Conservation (phyloP, 64 coral and sea anemone genomes). For the Acropora tenuis region DNA sequence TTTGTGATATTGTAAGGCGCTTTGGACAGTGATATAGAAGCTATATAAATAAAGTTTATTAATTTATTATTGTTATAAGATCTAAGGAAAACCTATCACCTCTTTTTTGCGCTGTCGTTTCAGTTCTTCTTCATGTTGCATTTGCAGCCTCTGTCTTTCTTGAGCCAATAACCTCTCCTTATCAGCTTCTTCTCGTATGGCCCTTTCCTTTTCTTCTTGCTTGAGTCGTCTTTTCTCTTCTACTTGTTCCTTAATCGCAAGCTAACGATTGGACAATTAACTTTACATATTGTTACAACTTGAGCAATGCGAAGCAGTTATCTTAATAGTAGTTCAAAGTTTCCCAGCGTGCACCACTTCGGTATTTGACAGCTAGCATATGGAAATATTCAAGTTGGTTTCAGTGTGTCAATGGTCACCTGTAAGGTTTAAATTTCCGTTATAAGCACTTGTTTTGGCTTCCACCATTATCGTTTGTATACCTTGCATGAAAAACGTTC, state of each 20-base stretch:
- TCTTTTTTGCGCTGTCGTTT: constrained; percentile 75
- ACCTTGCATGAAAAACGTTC: too few species aligned
- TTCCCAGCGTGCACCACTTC: too few species aligned
- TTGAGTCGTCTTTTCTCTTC: constrained; percentile 84
- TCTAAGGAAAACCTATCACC: constrained; percentile 11
- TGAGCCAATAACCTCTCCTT: constrained; percentile 60
- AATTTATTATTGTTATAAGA: too few species aligned
- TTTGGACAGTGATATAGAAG: too few species aligned
- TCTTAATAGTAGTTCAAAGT: neutral
- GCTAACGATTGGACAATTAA: constrained; percentile 29
- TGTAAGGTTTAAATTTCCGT: too few species aligned
- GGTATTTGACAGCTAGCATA: too few species aligned
- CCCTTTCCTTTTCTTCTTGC: constrained; percentile 74
- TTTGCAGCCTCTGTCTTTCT: constrained; percentile 69
- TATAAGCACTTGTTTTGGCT: too few species aligned
- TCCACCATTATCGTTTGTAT: too few species aligned
- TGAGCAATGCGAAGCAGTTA: neutral
- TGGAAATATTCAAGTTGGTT: too few species aligned
- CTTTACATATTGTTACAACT: neutral
- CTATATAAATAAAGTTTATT: too few species aligned
- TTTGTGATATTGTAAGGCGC: too few species aligned
- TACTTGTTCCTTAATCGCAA: constrained; percentile 92
- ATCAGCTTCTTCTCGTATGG: constrained; percentile 73
- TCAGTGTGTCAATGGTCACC: too few species aligned
- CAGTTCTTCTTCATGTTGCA: constrained; percentile 64